Conservation (phyloP, 2,888 invertebrate genomes). For the Chalcis sispes region DNA sequence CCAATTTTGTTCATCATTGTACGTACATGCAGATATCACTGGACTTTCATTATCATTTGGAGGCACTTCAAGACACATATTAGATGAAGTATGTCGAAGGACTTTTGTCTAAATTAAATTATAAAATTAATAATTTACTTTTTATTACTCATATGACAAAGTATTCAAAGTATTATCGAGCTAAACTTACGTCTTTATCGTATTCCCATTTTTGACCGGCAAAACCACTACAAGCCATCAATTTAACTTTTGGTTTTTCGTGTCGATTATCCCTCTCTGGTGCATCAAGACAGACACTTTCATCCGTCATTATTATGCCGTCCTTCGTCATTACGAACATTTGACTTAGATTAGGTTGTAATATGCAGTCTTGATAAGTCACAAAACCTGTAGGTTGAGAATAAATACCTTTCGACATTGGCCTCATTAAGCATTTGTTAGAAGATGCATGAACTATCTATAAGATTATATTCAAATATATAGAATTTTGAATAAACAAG, state of each 20-base stretch:
- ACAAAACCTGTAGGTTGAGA: slow-evolving; percentile 86
- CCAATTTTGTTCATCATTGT: slow-evolving; percentile 82
- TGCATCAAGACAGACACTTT: slow-evolving; percentile 90
- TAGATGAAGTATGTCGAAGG: slow-evolving; percentile 78
- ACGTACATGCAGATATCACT: slow-evolving; percentile 80
- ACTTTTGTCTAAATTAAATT: slow-evolving; percentile 73
- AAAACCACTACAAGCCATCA: slow-evolving; percentile 84
- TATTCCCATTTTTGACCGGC: slow-evolving; percentile 85
- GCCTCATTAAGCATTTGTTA: slow-evolving; percentile 81
- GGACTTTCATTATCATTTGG: slow-evolving; percentile 77
- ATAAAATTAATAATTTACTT: neutral
- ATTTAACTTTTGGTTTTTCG: slow-evolving; percentile 81
- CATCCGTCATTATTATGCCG: slow-evolving; percentile 90
- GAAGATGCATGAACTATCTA: slow-evolving; percentile 79
- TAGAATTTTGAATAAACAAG: too few species aligned
- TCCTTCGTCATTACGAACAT: slow-evolving; percentile 84
- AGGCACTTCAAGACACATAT: slow-evolving; percentile 80
- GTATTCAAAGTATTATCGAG: neutral
- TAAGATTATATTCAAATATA: slow-evolving; percentile 50
- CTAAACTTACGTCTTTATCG: slow-evolving; percentile 73
- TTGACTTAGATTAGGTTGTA: slow-evolving; percentile 80
- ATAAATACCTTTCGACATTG: slow-evolving; percentile 79
- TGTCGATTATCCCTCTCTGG: slow-evolving; percentile 77
- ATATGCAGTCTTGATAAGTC: slow-evolving; percentile 81
- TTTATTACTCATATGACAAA: neutral